Conservation (phyloP, 2,113 vertebrate species). For the Butorides virescens region DNA sequence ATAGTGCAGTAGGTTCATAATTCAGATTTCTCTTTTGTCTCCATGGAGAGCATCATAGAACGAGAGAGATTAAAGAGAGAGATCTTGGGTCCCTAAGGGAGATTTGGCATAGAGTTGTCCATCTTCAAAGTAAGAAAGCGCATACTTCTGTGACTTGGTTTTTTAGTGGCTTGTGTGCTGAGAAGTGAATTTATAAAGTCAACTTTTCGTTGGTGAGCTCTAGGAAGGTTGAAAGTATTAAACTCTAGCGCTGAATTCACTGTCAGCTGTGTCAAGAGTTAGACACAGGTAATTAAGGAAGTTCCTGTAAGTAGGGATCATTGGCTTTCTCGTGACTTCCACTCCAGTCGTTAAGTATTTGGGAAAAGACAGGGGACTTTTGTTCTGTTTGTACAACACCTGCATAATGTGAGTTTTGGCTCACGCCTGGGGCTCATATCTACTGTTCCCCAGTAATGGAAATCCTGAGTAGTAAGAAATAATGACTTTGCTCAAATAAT, state of each 20-base stretch:
- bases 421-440: neutral
- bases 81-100: neutral
- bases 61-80: neutral
- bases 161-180: neutral
- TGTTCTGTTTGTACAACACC: neutral
- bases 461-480: neutral
- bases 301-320: neutral
- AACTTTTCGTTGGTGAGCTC: neutral
- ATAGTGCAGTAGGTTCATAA: neutral
- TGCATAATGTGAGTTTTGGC: neutral
- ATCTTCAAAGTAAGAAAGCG: neutral
- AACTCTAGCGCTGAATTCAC: neutral
- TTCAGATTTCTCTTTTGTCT: neutral
- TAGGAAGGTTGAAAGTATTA: neutral
- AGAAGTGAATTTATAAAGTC: neutral
- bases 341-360: neutral
- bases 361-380: fast-evolving
- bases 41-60: neutral
- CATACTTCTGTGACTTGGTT: neutral
- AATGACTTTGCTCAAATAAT: neutral
- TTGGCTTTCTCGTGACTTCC: neutral
- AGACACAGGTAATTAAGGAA: neutral
- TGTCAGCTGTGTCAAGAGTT: neutral
- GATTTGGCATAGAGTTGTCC: neutral
- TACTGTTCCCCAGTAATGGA: neutral